Evolutionary conservation across 2,113 vertebrate genomes (phyloP).

Genomic region (Ginglymostoma cirratum): DNA sequence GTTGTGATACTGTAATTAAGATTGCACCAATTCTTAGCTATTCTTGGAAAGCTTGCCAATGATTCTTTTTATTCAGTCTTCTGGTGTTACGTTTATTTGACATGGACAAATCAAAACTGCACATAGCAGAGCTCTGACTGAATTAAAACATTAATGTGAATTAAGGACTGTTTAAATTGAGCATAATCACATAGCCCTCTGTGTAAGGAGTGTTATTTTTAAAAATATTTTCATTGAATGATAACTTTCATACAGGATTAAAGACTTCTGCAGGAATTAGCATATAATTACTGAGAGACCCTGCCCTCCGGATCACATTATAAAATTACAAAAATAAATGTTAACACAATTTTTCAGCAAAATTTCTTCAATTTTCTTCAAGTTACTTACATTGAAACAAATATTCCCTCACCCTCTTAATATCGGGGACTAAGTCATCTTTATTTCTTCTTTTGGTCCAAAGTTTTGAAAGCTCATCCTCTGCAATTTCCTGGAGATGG

Average conservation of each 20-base stretch:
- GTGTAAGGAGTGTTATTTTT: neutral
- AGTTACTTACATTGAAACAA: neutral
- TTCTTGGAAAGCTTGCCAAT: neutral
- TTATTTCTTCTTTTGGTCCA: constrained; percentile 91
- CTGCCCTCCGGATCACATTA: neutral
- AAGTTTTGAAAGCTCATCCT: constrained; percentile 85
- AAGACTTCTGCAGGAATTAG: neutral
- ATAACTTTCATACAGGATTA: neutral
- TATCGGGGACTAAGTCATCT: constrained; percentile 92
- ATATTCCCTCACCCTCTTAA: constrained; percentile 70
- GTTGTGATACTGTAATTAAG: neutral
- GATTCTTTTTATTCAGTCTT: neutral
- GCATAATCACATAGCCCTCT: neutral
- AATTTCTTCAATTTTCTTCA: neutral
- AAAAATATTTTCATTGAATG: neutral
- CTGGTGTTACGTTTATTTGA: neutral
- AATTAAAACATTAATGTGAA: no score
- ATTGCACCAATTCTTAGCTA: neutral
- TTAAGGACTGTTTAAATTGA: neutral
- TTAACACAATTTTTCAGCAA: neutral
- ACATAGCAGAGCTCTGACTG: no score
- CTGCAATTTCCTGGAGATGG: constrained; percentile 94
- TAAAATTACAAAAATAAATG: neutral
- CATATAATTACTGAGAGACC: neutral
- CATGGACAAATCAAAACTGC: neutral